Conservation (phyloP, 1,140 invertebrate species). For the Cotesia glomerata region DNA sequence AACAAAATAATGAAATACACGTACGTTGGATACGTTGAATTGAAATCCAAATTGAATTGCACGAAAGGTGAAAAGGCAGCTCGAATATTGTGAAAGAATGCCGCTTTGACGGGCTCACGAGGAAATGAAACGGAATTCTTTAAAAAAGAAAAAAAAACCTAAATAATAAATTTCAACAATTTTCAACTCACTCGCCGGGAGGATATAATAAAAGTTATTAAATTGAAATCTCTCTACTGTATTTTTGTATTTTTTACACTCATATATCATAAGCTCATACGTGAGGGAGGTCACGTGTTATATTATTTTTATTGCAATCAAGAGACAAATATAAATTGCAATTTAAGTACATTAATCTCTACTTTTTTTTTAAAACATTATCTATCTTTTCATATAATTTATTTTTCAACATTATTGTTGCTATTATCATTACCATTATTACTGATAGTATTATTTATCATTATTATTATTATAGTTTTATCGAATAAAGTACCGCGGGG, state of each 20-base stretch:
- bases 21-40: not conserved
- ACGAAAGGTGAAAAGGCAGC: not conserved
- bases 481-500: too few species aligned
- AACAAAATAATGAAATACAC: constrained; percentile 4
- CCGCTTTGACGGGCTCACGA: not conserved
- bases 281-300: too few species aligned
- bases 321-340: not conserved
- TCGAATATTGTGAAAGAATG: not conserved
- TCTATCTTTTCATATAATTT: not conserved
- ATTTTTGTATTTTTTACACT: too few species aligned
- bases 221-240: not conserved
- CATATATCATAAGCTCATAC: not conserved
- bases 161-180: constrained; percentile 5
- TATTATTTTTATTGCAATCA: not conserved
- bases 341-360: not conserved
- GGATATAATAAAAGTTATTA: constrained; percentile 21
- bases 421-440: too few species aligned
- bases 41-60: constrained; percentile 8
- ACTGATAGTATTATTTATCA: too few species aligned
- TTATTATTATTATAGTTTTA: too few species aligned
- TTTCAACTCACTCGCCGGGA: constrained; percentile 9
- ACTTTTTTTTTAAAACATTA: constrained; percentile 1
- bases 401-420: not conserved
- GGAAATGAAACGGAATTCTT: not conserved
- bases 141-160: not conserved